Percentiles rank a stretch among this genome's conserved stretches.
phyloP scores from a whole-genome alignment of 2,888 invertebrate genomes.

The Synanthedon formicaeformis region DNA sequence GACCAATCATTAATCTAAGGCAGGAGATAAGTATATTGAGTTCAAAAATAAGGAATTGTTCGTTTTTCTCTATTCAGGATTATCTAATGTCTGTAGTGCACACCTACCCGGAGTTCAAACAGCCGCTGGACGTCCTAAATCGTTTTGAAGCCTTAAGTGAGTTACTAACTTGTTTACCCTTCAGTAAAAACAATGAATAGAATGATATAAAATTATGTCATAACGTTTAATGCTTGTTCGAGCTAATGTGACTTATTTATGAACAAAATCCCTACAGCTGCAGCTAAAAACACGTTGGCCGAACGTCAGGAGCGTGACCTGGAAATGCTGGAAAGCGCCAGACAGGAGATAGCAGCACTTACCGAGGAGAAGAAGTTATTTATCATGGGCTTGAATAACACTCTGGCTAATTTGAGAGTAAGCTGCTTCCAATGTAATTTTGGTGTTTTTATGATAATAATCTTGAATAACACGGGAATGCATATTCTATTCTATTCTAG shows the following conservation, averaged over 20 bases:
- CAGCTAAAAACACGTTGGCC: slow-evolving; percentile 67
- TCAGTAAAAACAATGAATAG: too few relatives aligned
- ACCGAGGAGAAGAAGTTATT: slow-evolving; percentile 73
- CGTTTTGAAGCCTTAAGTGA: slow-evolving; percentile 72
- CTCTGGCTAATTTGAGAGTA: slow-evolving; percentile 68
- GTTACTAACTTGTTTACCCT: background rate
- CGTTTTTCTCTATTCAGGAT: slow-evolving; percentile 41
- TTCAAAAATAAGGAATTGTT: background rate
- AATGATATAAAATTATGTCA: too few relatives aligned
- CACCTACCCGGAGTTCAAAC: slow-evolving; percentile 66
- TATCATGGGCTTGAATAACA: slow-evolving; percentile 74
- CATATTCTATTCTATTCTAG: too few relatives aligned
- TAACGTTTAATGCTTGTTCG: too few relatives aligned
- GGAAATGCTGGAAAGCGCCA: slow-evolving; percentile 67
- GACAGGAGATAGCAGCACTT: slow-evolving; percentile 68
- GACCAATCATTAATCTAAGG: too few relatives aligned
- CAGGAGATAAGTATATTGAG: too few relatives aligned
- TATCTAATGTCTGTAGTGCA: slow-evolving; percentile 70
- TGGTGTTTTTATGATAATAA: too few relatives aligned
- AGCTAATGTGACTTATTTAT: too few relatives aligned
- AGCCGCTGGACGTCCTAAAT: slow-evolving; percentile 72
- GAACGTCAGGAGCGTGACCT: slow-evolving; percentile 68
- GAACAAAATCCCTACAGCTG: slow-evolving; percentile 28
- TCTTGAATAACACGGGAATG: too few relatives aligned
- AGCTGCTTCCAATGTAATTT: background rate